Evolutionary conservation across 2,888 invertebrate genomes (phyloP).

Genomic region (Anoplius nigerrimus): DNA sequence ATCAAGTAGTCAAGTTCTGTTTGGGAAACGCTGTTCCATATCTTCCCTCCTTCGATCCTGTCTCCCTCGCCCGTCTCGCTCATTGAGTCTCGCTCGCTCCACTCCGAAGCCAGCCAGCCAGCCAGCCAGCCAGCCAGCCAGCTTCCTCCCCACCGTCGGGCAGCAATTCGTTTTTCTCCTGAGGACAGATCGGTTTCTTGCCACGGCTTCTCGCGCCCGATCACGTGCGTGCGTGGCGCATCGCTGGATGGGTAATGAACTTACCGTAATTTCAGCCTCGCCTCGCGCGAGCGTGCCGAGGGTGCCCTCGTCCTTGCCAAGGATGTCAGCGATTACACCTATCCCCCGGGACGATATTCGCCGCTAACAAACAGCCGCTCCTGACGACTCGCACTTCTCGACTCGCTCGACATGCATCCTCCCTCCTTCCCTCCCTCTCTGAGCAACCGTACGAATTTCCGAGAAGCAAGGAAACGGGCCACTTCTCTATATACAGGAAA

Average conservation of each 20-base stretch:
- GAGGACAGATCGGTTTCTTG: slow-evolving; percentile 53
- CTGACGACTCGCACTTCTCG: neutral
- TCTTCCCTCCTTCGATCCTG: neutral
- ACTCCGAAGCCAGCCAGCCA: no score
- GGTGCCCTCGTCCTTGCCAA: slow-evolving; percentile 46
- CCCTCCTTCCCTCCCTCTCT: no score
- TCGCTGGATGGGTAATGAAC: slow-evolving; percentile 54
- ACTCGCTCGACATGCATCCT: no score
- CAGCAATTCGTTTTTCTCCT: neutral
- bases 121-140: no score
- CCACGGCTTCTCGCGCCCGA: slow-evolving; percentile 38
- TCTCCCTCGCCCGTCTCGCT: slow-evolving; percentile 17
- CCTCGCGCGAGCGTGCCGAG: slow-evolving; percentile 15
- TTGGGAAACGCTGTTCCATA: neutral
- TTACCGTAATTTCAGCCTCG: slow-evolving; percentile 47
- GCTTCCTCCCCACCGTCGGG: neutral
- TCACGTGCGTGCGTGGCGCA: slow-evolving; percentile 51
- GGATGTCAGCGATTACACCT: slow-evolving; percentile 20
- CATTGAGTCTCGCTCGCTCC: slow-evolving; percentile 3
- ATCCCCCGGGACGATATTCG: no score
- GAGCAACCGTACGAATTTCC: no score
- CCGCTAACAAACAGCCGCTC: neutral
- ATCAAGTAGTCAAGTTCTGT: neutral
- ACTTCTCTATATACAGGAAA: no score
- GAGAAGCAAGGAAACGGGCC: no score